Base-by-base conservation (phyloP, 1,140 invertebrate genomes). In the Polypedilum pembai region DNA sequence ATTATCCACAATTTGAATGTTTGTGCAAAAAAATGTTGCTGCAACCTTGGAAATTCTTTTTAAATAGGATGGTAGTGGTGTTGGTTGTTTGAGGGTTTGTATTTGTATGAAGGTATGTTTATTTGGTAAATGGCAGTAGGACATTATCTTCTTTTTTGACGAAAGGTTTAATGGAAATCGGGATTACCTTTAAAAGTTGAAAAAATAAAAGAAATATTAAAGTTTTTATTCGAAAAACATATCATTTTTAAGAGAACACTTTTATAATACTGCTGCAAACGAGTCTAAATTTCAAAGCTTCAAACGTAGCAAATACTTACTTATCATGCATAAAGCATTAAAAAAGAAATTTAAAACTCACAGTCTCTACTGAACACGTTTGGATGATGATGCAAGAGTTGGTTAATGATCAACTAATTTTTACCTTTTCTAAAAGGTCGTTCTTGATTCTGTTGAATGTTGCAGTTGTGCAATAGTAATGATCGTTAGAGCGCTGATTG, bases 121-220 rank as follows among this genome's bases (percentile, higher is more conserved):
- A 15, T 56, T 56, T 56, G 45, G 45, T 56, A 56, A 56, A 56
- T 56, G 45, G 45, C 45, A 56, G 45, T 56, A 56, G 45, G 45
- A 56, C 45, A 56, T 56, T 56, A 56, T 15, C 12, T 56, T 12
- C n/a, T 15, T 56, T 15, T 56, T 56, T n/a, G 45, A 12, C 12
- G 45, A n/a, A n/a, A n/a, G 17, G 15, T 10, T 69, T 69, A 69
- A 69, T 69, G 65, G 17, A 69, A 69, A 18, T 69, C 65, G 65
- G 65, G 65, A 18, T 69, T 69, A 21, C 65, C 65, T 69, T 69
- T 69, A 69, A 18, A 21, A 33, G 24, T 33, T 33, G 24, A 33
- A 69, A 20, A 21, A 69, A 69, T 69, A 69, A 69, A 20, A 69
- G 20, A 69, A 69, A 20, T 20, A 69, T 69, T 56, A 56, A 56